These are phyloP conservation scores for Hepsetus odoe DNA, from an alignment of 2,113 vertebrate genomes.

Conservation along the genomic window DNA sequence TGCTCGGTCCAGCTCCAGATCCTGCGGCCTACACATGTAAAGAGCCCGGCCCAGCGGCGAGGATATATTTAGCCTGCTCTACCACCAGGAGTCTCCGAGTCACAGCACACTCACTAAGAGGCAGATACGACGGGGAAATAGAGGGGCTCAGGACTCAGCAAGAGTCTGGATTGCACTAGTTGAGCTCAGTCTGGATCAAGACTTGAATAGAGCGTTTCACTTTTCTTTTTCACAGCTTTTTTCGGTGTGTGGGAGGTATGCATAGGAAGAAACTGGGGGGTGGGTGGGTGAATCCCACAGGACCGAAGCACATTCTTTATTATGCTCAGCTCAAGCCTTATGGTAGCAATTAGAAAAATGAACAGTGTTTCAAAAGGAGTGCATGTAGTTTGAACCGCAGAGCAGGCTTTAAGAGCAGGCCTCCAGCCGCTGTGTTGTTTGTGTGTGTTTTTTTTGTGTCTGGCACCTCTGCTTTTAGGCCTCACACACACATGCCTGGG, in stretches of 20 bases:
- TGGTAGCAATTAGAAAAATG: slow-evolving; percentile 49
- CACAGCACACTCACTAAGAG: neutral
- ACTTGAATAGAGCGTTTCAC: slow-evolving; percentile 11
- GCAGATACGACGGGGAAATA: neutral
- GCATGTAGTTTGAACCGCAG: slow-evolving; percentile 31
- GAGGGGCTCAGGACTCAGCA: neutral
- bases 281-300: slow-evolving; percentile 16
- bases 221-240: neutral
- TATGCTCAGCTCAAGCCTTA: slow-evolving; percentile 28
- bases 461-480: slow-evolving; percentile 10
- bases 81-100: slow-evolving; percentile 19
- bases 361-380: slow-evolving; percentile 25
- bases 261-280: slow-evolving; percentile 3
- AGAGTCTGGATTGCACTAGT: neutral
- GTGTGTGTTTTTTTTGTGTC: slow-evolving; percentile 14
- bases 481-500: slow-evolving; percentile 17
- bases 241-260: slow-evolving; percentile 8
- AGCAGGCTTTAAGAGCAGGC: slow-evolving; percentile 13
- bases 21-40: slow-evolving; percentile 15
- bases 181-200: neutral
- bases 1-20: neutral
- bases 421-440: neutral
- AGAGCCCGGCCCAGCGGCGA: neutral
- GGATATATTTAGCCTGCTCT: slow-evolving; percentile 41
- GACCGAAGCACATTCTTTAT: slow-evolving; percentile 36